Evolutionary conservation across 2,113 vertebrate species (phyloP), one percentile per base, ranked within the genome.

Genomic region (Channa maculata): DNA sequence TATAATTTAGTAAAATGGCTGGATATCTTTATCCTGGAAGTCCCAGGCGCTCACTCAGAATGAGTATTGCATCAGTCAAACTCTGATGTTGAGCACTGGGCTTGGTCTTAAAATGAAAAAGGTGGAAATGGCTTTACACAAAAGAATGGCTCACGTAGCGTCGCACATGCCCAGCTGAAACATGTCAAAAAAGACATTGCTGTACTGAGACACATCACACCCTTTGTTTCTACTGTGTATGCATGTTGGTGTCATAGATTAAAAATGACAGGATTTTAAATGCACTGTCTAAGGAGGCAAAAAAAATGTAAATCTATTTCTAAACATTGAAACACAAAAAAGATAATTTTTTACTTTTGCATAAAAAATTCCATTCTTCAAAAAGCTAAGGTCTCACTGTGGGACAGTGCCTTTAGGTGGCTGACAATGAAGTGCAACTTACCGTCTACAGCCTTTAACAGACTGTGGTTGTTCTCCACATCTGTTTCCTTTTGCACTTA

Each of bases 1-100:
- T 36, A 45, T 5, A 36, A 41, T 61, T 63, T 65, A 4, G 36
- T 37, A 5, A 61, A 68, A 79, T 39, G 46, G 36, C 14, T 14
- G 45, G 38, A 50, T 3, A 48, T 66, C 33, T 77, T 41, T 36
- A 58, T 64, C 45, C 62, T 15, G 44, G 9, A 33, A 14, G 64
- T 11, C 44, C 38, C 36, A 33, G 71, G 14, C 70, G 72, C 41
- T 66, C 1, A 2, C 43, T 37, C 15, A 43, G 8, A 41, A 38
- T 15, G 50, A 51, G 49, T 69, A 58, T 45, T 57, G 83, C 68
- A 78, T 92, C 83, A 70, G 86, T 89, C 89, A 93, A 90, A 91
- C 86, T 90, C 71, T 63, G 37, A 75, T 53, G 45, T 49, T 13
- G 71, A 77, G 69, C 86, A 79, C 62, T 51, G 53, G 46, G 62